These are phyloP conservation scores for Noctua janthina DNA, from an alignment of 2,888 invertebrate genomes.

Conservation along the genomic window DNA sequence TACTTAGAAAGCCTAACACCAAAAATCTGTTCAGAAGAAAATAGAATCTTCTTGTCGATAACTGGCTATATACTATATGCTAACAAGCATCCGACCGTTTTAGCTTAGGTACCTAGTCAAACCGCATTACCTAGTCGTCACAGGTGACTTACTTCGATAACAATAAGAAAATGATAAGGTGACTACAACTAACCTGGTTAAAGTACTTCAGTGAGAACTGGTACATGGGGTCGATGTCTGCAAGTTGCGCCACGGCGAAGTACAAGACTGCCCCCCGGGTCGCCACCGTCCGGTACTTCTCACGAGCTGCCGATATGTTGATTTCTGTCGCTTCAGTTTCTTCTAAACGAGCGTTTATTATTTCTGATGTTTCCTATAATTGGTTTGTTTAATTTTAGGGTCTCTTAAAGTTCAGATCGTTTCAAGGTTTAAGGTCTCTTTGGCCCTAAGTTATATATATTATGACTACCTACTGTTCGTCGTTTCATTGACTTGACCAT, in stretches of 20 bases:
- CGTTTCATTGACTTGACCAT: neutral
- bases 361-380: slow-evolving; percentile 95
- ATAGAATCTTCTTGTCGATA: neutral
- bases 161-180: neutral
- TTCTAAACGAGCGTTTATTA: slow-evolving; percentile 96
- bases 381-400: neutral
- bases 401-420: neutral
- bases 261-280: slow-evolving; percentile 97
- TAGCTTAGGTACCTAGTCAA: neutral
- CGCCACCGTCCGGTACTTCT: slow-evolving; percentile 96
- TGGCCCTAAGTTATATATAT: neutral
- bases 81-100: too few species aligned
- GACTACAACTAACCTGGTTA: slow-evolving; percentile 77
- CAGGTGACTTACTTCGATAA: neutral
- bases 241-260: slow-evolving; percentile 96
- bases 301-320: slow-evolving; percentile 95
- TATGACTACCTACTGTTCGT: neutral
- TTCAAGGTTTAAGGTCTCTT: neutral
- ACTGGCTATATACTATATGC: neutral
- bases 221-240: slow-evolving; percentile 98
- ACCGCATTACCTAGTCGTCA: neutral
- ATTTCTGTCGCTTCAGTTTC: slow-evolving; percentile 97
- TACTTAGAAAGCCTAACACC: neutral
- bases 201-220: slow-evolving; percentile 98
- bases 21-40: neutral